These are phyloP conservation scores for Callopanchax toddi DNA, from an alignment of 2,113 vertebrate genomes.

Conservation along the genomic window DNA sequence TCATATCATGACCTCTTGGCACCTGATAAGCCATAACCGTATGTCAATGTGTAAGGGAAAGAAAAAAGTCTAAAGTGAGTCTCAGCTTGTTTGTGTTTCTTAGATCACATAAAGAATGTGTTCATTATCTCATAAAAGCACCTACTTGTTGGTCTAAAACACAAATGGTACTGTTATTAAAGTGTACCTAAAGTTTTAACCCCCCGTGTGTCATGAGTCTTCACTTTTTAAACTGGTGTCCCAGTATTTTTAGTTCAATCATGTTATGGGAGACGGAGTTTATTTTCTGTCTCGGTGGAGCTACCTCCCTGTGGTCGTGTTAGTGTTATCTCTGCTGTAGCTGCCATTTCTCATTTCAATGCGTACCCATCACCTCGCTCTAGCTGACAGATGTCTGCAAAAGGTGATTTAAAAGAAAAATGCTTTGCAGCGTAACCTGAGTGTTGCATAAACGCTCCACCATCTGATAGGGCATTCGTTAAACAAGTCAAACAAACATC, in stretches of 20 bases:
- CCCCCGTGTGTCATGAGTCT: not conserved
- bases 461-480: not conserved
- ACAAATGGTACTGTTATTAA: too few species aligned
- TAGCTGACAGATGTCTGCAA: not conserved
- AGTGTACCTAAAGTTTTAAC: too few species aligned
- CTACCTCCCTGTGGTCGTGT: not conserved
- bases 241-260: not conserved
- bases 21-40: too few species aligned
- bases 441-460: not conserved
- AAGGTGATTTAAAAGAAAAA: slow-evolving; percentile 1
- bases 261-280: not conserved
- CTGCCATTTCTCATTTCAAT: not conserved
- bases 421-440: not conserved
- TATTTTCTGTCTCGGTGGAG: not conserved
- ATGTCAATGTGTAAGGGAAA: too few species aligned
- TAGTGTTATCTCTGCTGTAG: not conserved
- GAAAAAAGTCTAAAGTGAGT: too few species aligned
- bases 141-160: too few species aligned
- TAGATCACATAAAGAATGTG: too few species aligned
- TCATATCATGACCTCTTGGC: too few species aligned
- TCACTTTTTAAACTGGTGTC: too few species aligned
- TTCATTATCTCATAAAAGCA: too few species aligned
- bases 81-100: too few species aligned
- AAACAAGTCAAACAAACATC: not conserved
- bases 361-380: not conserved